Percentiles rank a stretch among this genome's conserved stretches.
These are phyloP conservation scores for Eupsittula cactorum DNA, from an alignment of 2,113 vertebrate species.

Conservation along the genomic window DNA sequence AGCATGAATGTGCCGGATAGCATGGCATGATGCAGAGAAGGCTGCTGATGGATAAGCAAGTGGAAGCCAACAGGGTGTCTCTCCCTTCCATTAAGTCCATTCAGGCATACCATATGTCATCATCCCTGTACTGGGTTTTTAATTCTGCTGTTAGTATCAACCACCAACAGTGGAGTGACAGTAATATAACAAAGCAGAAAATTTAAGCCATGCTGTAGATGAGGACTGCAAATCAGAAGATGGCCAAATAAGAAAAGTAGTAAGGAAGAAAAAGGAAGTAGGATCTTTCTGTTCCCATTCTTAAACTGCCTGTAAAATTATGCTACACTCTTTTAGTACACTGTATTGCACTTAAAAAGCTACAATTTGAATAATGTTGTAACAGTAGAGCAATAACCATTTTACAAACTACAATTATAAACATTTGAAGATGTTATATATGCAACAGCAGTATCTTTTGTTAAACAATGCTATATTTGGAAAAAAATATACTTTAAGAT, in stretches of 20 bases:
- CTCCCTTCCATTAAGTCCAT: neutral
- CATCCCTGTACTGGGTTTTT: neutral
- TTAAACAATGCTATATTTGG: neutral
- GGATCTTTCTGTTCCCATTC: neutral
- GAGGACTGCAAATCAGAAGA: neutral
- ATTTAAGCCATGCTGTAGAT: neutral
- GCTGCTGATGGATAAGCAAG: neutral
- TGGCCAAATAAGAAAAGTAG: neutral
- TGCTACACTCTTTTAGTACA: neutral
- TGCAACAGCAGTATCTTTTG: neutral
- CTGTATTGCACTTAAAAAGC: neutral
- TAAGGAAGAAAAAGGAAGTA: neutral
- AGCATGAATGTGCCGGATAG: accelerated
- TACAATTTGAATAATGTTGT: neutral
- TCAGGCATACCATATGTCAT: neutral
- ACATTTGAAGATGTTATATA: neutral
- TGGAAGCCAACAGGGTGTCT: neutral
- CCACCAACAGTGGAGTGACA: neutral
- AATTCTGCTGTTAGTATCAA: neutral
- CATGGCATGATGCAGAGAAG: accelerated
- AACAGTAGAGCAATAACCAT: neutral
- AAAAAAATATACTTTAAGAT: neutral
- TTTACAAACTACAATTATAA: neutral
- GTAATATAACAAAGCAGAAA: neutral
- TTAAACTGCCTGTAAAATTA: neutral